Evolutionary conservation across 1,140 invertebrate species (phyloP).

Genomic region (Neotoxoptera formosana): DNA sequence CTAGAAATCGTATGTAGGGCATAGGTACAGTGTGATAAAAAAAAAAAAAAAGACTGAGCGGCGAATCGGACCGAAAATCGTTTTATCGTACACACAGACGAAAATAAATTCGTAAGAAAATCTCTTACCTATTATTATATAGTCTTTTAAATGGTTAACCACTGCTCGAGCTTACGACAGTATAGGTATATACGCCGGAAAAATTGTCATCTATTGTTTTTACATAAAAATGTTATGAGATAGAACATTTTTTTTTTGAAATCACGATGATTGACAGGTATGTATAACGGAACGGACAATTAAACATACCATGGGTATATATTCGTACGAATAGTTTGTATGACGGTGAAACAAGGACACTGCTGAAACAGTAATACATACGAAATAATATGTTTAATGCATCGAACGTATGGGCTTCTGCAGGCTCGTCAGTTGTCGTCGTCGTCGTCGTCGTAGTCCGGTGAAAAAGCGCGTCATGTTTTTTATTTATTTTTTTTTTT

Average conservation of each 20-base stretch:
- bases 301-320: not conserved
- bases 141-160: not conserved
- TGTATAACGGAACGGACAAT: not conserved
- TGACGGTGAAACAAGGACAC: conserved; percentile 38
- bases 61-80: not conserved
- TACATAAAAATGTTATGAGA: too few species aligned
- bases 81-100: not conserved
- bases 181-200: not conserved
- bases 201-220: not conserved
- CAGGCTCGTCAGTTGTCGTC: not conserved
- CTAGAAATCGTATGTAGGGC: not conserved
- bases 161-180: not conserved
- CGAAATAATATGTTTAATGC: conserved; percentile 39
- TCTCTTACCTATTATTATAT: too few species aligned
- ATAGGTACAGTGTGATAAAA: not conserved
- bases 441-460: not conserved
- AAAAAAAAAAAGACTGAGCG: not conserved
- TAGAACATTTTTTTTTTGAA: not conserved
- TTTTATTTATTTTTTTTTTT: conserved; percentile 27
- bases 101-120: too few species aligned
- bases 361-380: not conserved
- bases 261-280: not conserved
- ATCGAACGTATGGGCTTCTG: conserved; percentile 1
- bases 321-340: not conserved
- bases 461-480: not conserved